A percentile compares a stretch with the other conserved stretches of the same genome.
Conservation (phyloP, 2,888 invertebrate genomes). For the Dendrolimus houi region DNA sequence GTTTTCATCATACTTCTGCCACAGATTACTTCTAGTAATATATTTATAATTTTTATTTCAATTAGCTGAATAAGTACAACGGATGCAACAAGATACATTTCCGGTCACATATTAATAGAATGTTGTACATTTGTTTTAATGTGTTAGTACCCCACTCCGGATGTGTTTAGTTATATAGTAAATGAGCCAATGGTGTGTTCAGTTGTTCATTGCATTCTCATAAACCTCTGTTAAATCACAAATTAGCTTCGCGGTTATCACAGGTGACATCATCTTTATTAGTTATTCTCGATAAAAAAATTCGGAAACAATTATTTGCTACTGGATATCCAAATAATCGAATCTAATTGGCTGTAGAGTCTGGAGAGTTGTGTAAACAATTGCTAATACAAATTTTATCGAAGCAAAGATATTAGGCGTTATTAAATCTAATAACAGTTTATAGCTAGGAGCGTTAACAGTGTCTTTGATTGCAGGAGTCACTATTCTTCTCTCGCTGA, state of each 20-base stretch:
- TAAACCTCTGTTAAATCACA: not conserved
- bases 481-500: slow-evolving; percentile 99
- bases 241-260: no score
- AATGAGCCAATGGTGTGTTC: slow-evolving; percentile 3
- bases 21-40: no score
- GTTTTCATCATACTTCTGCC: no score
- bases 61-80: not conserved
- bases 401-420: no score
- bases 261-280: not conserved
- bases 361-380: no score
- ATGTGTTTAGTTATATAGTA: slow-evolving; percentile 6
- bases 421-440: no score
- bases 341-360: no score
- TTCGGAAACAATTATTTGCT: no score
- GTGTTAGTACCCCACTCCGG: slow-evolving; percentile 28
- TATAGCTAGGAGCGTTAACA: slow-evolving; percentile 57
- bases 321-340: no score
- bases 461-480: slow-evolving; percentile 93
- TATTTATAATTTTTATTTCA: not conserved
- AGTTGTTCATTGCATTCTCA: not conserved
- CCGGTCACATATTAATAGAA: slow-evolving; percentile 26
- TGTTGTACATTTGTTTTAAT: slow-evolving; percentile 40
- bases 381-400: no score
- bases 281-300: slow-evolving; percentile 7
- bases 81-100: not conserved